Evolutionary conservation across 2,888 invertebrate species (phyloP), one percentile per base, ranked within the genome.

Genomic region (Frankliniella fusca): DNA sequence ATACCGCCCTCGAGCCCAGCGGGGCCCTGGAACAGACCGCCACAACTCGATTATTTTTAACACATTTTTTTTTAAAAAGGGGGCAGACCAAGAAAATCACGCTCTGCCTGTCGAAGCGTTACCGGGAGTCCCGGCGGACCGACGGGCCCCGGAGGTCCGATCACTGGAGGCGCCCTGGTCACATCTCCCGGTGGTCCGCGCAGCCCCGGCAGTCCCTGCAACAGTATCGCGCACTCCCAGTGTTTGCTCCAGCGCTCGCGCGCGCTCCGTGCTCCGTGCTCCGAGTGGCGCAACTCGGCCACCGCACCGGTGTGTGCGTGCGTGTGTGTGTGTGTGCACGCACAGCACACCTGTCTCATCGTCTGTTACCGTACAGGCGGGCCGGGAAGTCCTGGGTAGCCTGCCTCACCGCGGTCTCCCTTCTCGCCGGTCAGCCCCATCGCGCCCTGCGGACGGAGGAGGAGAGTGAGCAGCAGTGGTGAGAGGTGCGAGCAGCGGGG

Each of bases 361-460:
- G 70, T 27, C 70, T 11, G 70, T 76, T 76, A 27, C 27, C 70
- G 27, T 76, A 76, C 88, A 50, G 85, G 84, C 7, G 86, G 84
- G 3, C 86, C 86, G 80, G 83, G 84, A 10, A 85, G 85, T 48
- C 87, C 87, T 48, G 85, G 65, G 11, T 84, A 84, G 12, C 87
- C 87, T n/a, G 84, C 76, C 61, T 85, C 85, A 10, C 86, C 86
- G 81, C 83, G 80, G 5, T 83, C 82, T 23, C 85, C 85, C 61
- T 83, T 84, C 15, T 81, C 81, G 0, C 84, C 85, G 20, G 76
- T 82, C 65, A 82, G 82, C 20, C 85, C 85, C 80, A 84, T 83
- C 38, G 84, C 84, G 54, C 85, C 70, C 70, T 76, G 70, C 70
- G 15, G 54, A 54, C 50, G 50, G 15, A 11, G 50, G 18, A 18